Evolutionary conservation across 2,113 vertebrate genomes (phyloP).

Genomic region (Ceratotherium simum): DNA sequence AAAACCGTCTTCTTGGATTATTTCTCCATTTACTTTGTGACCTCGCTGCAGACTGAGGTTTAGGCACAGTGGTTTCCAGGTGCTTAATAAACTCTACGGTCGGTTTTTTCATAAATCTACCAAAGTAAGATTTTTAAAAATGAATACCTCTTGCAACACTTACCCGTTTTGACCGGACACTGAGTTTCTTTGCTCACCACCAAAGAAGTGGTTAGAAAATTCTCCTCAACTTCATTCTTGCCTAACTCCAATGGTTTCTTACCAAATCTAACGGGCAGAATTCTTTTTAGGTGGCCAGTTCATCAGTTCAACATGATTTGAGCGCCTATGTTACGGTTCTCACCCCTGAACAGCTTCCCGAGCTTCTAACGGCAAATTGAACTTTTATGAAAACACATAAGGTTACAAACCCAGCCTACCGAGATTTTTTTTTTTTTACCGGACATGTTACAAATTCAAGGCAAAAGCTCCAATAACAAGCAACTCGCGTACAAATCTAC

Average conservation of each 20-base stretch:
- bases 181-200: background rate
- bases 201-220: background rate
- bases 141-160: conserved; percentile 18
- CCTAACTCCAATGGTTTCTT: background rate
- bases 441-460: background rate
- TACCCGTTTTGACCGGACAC: background rate
- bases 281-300: background rate
- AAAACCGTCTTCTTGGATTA: background rate
- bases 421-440: background rate
- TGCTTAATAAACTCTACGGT: background rate
- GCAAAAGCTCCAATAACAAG: conserved; percentile 23
- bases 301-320: background rate
- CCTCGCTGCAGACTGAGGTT: background rate
- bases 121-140: conserved; percentile 2
- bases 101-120: background rate
- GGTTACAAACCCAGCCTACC: background rate
- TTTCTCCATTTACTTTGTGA: conserved; percentile 14
- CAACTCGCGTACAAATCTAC: background rate
- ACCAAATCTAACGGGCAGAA: background rate
- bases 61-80: background rate
- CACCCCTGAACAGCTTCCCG: background rate
- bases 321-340: background rate
- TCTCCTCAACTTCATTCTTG: conserved; percentile 49
- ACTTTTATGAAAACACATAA: background rate
- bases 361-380: background rate